Evolutionary conservation across 2,797 vertebrate genomes (phyloP), one percentile per base, ranked within the genome.

Genomic region (Lophius americanus): DNA sequence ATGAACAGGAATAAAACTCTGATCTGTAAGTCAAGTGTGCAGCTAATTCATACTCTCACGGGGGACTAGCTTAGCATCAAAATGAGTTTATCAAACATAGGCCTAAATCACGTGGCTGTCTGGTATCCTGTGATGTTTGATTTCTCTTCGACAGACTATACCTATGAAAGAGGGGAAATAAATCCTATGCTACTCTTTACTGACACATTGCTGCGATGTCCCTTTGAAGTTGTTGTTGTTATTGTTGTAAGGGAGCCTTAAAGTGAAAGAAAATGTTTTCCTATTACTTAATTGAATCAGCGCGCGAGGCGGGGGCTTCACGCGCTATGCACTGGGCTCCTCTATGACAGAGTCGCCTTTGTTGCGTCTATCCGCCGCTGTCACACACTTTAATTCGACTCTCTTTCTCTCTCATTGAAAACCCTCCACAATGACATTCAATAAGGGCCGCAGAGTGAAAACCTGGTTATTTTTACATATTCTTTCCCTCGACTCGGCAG

Each of bases 331-430:
- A 95, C 93, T 95, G 95, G 92, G 94, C 95, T 95, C 94, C 95
- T 96, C 96, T 93, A 94, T 97, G 95, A 98, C 97, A 97, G 96
- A 97, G 96, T 95, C 95, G 95, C 95, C 96, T 98, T 99, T 99
- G 97, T 99, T 96, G 95, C 95, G 95, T 97, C 97, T 97, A 96
- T 97, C 96, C 97, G 96, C 95, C 94, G 95, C 98, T 98, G 98
- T 99, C 98, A 98, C 98, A 99, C 98, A 99, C 96, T 99, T 99
- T 99, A 99, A 99, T 99, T 97, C 96, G 96, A 96, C 94, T 96
- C 96, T 97, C 97, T 98, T 98, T 99, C 96, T 98, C 96, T 94
- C 94, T 96, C 96, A 97, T 99, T 99, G 95, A 99, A 95, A 96
- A 94, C 95, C 95, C 96, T 96, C 95, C 96, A 99, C 96, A 99